Conservation (phyloP, 2,797 vertebrate genomes). For the Megaceryle alcyon region DNA sequence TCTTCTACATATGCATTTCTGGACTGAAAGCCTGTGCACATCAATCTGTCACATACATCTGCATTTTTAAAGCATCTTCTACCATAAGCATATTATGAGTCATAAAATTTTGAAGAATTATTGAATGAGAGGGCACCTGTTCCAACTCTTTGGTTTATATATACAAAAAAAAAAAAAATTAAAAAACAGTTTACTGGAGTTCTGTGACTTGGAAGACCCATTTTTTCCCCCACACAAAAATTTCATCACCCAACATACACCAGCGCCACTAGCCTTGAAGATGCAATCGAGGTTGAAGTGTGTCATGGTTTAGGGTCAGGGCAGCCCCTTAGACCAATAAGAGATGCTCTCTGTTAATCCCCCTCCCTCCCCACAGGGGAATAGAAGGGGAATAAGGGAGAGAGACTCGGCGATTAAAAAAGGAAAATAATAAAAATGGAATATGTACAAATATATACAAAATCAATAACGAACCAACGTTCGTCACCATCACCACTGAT, state of each 20-base stretch:
- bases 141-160: background rate
- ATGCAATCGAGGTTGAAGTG: background rate
- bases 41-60: constrained; percentile 32
- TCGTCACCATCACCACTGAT: too few relatives aligned
- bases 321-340: too few relatives aligned
- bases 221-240: background rate
- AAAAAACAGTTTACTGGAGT: background rate
- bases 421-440: too few relatives aligned
- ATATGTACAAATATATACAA: too few relatives aligned
- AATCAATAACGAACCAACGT: too few relatives aligned
- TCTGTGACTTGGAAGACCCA: background rate
- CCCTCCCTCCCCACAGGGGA: too few relatives aligned
- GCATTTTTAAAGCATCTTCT: constrained; percentile 25
- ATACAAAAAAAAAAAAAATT: background rate
- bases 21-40: background rate
- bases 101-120: background rate
- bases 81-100: background rate
- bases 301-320: too few relatives aligned
- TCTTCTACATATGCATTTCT: constrained; percentile 21
- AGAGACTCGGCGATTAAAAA: too few relatives aligned
- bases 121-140: background rate
- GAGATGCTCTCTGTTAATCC: too few relatives aligned
- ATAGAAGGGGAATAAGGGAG: too few relatives aligned
- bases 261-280: background rate
- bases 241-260: background rate